Evolutionary conservation across 2,888 invertebrate genomes (phyloP).

Genomic region (Mayetiola destructor): DNA sequence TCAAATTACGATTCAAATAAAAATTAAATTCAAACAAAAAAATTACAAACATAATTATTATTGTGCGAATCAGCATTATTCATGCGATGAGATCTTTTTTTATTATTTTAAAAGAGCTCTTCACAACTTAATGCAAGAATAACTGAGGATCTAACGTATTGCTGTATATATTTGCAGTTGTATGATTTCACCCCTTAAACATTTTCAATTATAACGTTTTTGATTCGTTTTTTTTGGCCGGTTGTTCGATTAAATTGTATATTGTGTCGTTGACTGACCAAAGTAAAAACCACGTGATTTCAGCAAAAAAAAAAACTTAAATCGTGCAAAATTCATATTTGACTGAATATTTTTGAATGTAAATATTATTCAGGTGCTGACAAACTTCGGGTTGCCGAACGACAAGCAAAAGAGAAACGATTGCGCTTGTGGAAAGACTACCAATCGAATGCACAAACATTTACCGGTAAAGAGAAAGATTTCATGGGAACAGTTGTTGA

Average conservation of each 20-base stretch:
- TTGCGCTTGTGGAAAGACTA: constrained; percentile 87
- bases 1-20: not conserved
- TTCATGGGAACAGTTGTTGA: constrained; percentile 74
- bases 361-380: constrained; percentile 47
- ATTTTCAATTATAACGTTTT: constrained; percentile 16
- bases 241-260: not conserved
- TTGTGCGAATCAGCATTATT: not conserved
- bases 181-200: constrained; percentile 35
- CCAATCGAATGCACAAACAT: constrained; percentile 54
- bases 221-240: not conserved
- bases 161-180: constrained; percentile 19
- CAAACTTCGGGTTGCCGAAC: constrained; percentile 70
- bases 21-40: too few species aligned
- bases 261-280: not conserved
- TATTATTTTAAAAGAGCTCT: constrained; percentile 12
- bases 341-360: not conserved
- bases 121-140: constrained; percentile 19
- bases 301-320: not conserved
- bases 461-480: constrained; percentile 66
- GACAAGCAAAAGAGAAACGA: constrained; percentile 71
- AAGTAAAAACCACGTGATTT: not conserved
- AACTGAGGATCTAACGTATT: constrained; percentile 28
- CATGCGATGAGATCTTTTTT: constrained; percentile 13
- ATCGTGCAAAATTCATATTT: not conserved
- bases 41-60: not conserved